A percentile compares a stretch with the other conserved stretches of the same genome.
These are phyloP conservation scores for Gallinago nigripennis DNA, from an alignment of 2,797 vertebrate genomes.

Conservation along the genomic window DNA sequence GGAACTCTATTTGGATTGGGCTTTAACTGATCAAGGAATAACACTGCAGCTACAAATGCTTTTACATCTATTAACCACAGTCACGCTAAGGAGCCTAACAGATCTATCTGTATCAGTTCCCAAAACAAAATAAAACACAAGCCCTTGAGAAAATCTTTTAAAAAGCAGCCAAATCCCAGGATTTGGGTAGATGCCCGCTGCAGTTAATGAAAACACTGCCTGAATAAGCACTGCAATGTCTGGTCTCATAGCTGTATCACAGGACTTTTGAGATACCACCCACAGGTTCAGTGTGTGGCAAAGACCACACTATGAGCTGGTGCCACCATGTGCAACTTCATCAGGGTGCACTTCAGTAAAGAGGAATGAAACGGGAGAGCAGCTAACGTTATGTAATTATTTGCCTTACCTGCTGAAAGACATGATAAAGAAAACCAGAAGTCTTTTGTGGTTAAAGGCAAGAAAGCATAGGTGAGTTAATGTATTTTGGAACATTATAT, in stretches of 20 bases:
- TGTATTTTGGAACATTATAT: not conserved
- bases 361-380: not conserved
- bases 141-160: not conserved
- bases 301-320: not conserved
- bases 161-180: conserved; percentile 19
- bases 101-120: not conserved
- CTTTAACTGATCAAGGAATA: not conserved
- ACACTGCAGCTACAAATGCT: not conserved
- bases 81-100: not conserved
- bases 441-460: not conserved
- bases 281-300: not conserved
- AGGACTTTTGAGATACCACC: conserved; percentile 7
- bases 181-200: not conserved
- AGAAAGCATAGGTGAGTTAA: not conserved
- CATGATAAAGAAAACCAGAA: not conserved
- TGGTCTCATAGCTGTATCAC: not conserved
- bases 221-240: not conserved
- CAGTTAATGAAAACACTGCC: conserved; percentile 13
- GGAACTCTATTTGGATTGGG: fast-evolving
- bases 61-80: not conserved
- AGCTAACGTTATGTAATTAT: not conserved
- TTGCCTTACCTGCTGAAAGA: not conserved
- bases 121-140: not conserved
- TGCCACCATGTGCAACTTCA: not conserved
- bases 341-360: not conserved